Percentiles rank a stretch among this genome's conserved stretches.
Evolutionary conservation across 2,797 vertebrate genomes (phyloP).

Genomic region (Oceanodroma leucorhoa): DNA sequence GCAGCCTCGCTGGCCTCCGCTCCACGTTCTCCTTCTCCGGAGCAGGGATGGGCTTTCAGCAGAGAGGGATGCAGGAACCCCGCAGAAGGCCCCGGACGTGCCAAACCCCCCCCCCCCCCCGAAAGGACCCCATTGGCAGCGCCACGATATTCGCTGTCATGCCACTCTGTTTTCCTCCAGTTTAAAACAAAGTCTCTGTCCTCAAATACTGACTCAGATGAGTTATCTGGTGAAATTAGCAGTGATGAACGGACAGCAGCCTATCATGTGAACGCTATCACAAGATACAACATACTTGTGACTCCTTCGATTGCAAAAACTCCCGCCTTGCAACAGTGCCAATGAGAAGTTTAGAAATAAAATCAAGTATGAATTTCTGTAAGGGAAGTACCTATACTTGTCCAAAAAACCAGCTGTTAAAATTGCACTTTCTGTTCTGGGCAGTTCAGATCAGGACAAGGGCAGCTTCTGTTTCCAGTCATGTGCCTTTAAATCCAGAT

Average conservation of each 20-base stretch:
- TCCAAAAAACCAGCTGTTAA: not conserved
- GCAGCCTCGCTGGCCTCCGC: not conserved
- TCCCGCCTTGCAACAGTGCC: not conserved
- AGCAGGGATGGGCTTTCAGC: not conserved
- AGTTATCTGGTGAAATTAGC: not conserved
- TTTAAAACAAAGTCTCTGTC: not conserved
- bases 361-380: not conserved
- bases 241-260: not conserved
- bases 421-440: not conserved
- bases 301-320: not conserved
- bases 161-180: not conserved
- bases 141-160: not conserved
- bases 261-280: not conserved
- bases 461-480: not conserved
- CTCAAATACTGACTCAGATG: not conserved
- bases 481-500: not conserved
- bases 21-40: not conserved
- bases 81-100: not conserved
- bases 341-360: not conserved
- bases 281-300: not conserved
- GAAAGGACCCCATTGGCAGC: not conserved
- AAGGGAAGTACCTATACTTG: not conserved
- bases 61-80: not conserved
- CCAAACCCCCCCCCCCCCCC: rapidly evolving
- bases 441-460: not conserved